These are phyloP conservation scores for Pollenia labialis DNA, from an alignment of 2,888 invertebrate species.

Conservation along the genomic window DNA sequence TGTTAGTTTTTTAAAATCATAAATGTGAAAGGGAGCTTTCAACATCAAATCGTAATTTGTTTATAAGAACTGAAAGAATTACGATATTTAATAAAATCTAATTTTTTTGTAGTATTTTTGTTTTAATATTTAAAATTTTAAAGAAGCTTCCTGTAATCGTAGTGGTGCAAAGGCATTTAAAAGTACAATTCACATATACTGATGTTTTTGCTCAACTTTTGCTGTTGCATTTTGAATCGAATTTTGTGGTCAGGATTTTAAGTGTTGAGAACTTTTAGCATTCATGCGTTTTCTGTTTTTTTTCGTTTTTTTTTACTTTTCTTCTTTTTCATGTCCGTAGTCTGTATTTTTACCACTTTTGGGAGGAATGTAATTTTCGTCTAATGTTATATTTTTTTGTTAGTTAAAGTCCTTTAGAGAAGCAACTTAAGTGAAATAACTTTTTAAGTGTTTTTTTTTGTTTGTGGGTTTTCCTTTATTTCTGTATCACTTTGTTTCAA, in stretches of 20 bases:
- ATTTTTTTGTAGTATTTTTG: background rate
- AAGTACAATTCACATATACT: conserved; percentile 7
- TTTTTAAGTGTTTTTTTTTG: conserved; percentile 60
- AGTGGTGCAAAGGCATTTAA: conserved; percentile 25
- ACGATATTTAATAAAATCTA: no score
- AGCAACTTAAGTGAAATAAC: conserved; percentile 60
- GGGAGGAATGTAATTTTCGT: conserved; percentile 56
- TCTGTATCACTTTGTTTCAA: background rate
- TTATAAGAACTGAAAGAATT: no score
- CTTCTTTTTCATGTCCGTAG: background rate
- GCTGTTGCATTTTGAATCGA: conserved; percentile 34
- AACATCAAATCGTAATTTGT: no score
- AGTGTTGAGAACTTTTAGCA: conserved; percentile 45
- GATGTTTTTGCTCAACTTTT: conserved; percentile 18
- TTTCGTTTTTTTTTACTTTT: conserved; percentile 8
- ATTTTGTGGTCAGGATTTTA: conserved; percentile 58
- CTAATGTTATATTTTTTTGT: conserved; percentile 60
- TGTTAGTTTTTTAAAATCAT: no score
- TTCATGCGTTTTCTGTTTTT: conserved; percentile 2
- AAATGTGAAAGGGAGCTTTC: no score
- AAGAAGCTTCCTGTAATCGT: conserved; percentile 21
- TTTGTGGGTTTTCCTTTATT: background rate
- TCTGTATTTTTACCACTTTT: conserved; percentile 23
- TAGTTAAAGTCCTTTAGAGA: conserved; percentile 54
- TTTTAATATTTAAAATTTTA: background rate